These are phyloP conservation scores for Lamellibrachia columna DNA, from an alignment of 2,888 invertebrate species.

Conservation along the genomic window DNA sequence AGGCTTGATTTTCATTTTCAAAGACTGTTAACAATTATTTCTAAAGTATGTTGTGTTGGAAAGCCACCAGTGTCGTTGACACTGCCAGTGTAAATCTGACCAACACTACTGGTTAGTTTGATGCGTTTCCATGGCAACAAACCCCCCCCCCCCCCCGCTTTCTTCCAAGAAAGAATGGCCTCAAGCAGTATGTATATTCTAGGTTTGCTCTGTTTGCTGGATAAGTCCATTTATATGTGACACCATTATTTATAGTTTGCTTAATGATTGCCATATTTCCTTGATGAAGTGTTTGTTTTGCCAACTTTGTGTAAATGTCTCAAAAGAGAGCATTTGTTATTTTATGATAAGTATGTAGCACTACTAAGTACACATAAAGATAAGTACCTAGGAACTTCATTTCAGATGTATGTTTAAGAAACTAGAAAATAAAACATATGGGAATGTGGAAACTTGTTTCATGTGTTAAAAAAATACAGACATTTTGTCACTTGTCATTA, in stretches of 20 bases:
- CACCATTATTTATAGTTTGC: neutral
- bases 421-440: no score
- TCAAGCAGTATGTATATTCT: neutral
- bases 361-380: neutral
- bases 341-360: neutral
- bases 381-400: neutral
- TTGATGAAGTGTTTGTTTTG: neutral
- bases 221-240: conserved; percentile 5
- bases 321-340: neutral
- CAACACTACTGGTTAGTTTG: neutral
- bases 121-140: neutral
- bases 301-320: neutral
- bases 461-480: no score
- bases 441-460: no score
- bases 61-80: no score
- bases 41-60: no score
- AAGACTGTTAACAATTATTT: no score
- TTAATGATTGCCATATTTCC: neutral
- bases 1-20: no score
- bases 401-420: no score
- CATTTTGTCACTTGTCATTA: no score
- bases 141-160: neutral
- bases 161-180: neutral
- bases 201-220: neutral
- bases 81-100: no score